Base-by-base conservation (phyloP, 2,888 invertebrate genomes). In the Parnassius mnemosyne region DNA sequence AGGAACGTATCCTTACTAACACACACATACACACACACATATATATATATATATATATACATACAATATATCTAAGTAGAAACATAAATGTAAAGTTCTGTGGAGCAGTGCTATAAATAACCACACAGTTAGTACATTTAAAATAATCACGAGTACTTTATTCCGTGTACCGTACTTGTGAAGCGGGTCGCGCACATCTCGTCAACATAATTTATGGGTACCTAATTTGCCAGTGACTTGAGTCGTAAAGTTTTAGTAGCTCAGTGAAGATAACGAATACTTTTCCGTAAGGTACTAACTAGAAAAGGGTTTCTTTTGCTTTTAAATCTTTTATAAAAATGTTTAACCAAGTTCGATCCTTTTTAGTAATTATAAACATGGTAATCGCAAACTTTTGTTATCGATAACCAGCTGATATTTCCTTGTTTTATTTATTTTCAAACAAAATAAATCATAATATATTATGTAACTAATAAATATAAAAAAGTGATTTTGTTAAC, bases 161-260 rank as follows among this genome's bases (percentile, higher is more conserved):
- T 47, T 10, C 47, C 41, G 3, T 34, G 34, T 55, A 47, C 57
- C 47, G 50, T 57, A 34, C 57, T 51, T 58, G 49, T 9, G 44
- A 62, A 58, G 58, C 53, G 58, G 62, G 58, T 58, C 62, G 62
- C 50, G 57, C 58, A 62, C 58, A 54, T 62, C 54, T 53, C 53
- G 57, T 53, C 57, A 58, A 58, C 49, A 62, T 54, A 57, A 58
- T 62, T 62, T 62, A 62, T 54, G 58, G 53, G 25, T 43, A 49
- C 57, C 62, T 62, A 62, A 65, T 59, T 60, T 60, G 16, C 56
- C 51, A 60, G 50, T 44, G 59, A 59, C 53, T 62, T 34, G 47
- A 53, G 55, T 56, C 56, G 59, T 59, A 53, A 60, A 59, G 46
- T 56, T 55, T 59, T 50, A 53, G 46, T 57, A 57, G 63, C 58